Conservation (phyloP, 1,140 invertebrate genomes). For the Phymorhynchus buccinoides region DNA sequence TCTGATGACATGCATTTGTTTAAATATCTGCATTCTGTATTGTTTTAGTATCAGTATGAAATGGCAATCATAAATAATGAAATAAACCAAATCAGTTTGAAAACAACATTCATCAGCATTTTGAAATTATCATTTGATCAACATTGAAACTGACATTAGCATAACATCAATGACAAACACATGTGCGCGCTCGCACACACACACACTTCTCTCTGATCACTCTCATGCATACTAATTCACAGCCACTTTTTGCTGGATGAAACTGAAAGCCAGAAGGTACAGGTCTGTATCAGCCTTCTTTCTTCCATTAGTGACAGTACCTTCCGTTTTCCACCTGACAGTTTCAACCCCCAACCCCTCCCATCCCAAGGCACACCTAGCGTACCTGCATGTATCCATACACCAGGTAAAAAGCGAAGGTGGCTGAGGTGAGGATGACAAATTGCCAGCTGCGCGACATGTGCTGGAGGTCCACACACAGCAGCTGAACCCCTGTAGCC, state of each 20-base stretch:
- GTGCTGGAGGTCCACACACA: slow-evolving; percentile 82
- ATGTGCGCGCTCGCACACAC: neutral
- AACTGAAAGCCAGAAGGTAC: too few relatives aligned
- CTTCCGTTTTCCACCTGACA: too few relatives aligned
- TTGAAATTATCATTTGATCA: too few relatives aligned
- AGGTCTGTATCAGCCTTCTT: too few relatives aligned
- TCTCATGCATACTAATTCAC: neutral
- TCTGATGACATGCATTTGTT: too few relatives aligned
- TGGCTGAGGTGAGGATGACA: slow-evolving; percentile 82
- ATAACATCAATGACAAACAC: neutral
- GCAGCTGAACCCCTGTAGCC: slow-evolving; percentile 76
- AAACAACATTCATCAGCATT: too few relatives aligned
- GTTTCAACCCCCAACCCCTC: neutral
- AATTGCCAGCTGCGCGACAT: slow-evolving; percentile 83
- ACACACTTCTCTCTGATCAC: neutral
- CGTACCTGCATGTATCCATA: slow-evolving; percentile 91
- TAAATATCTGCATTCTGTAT: too few relatives aligned
- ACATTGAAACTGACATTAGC: too few relatives aligned
- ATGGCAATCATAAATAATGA: too few relatives aligned
- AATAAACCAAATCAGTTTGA: too few relatives aligned
- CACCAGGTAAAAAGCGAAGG: slow-evolving; percentile 90
- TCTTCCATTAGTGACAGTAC: too few relatives aligned
- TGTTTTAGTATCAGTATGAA: too few relatives aligned
- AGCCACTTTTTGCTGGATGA: neutral
- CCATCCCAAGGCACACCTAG: neutral